Conservation (phyloP, 2,113 vertebrate species). For the Amazona guildingii region DNA sequence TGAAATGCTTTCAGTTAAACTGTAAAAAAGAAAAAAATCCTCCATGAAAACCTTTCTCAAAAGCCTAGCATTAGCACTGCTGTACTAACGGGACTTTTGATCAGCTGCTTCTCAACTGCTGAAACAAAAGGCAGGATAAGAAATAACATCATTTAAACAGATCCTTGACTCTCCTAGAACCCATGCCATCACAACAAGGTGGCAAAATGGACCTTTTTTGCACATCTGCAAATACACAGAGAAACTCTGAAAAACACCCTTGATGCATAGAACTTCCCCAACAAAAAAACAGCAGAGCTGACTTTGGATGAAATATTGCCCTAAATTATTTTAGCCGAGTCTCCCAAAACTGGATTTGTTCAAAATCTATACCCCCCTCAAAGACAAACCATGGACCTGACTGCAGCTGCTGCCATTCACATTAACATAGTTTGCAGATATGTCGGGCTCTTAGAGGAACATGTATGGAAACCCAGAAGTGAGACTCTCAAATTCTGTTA, state of each 20-base stretch:
- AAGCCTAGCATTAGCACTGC: background rate
- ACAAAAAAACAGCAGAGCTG: background rate
- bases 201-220: background rate
- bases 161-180: background rate
- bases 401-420: background rate
- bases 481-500: background rate
- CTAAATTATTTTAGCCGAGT: background rate
- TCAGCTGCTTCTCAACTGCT: background rate
- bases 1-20: background rate
- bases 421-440: background rate
- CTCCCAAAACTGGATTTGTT: background rate
- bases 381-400: background rate
- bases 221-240: background rate
- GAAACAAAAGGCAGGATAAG: background rate
- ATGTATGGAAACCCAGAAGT: background rate
- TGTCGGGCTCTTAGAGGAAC: background rate
- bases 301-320: background rate
- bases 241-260: background rate
- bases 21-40: background rate
- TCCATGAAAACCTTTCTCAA: background rate
- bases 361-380: background rate
- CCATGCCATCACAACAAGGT: background rate
- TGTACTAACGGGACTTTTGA: background rate
- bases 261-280: background rate
- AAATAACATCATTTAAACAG: background rate